Percentiles rank a stretch among this genome's conserved stretches.
phyloP scores from a whole-genome alignment of 2,888 invertebrate genomes.

The Aphidius colemani region DNA sequence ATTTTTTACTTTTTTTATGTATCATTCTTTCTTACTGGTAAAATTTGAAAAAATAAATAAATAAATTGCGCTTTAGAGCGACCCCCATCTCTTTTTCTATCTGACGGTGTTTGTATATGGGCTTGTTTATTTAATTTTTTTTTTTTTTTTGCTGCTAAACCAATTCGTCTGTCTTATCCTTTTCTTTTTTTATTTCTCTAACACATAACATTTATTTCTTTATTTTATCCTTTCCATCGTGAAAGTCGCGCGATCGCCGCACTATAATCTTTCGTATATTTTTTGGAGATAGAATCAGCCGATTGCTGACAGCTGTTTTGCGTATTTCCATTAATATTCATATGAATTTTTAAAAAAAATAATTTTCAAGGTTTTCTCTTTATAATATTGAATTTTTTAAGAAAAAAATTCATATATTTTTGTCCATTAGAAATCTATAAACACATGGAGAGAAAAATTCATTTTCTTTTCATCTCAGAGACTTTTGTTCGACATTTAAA shows the following conservation, averaged over 20 bases:
- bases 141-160: conserved; percentile 35
- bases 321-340: conserved; percentile 29
- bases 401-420: neutral
- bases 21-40: neutral
- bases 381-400: neutral
- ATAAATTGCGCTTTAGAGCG: neutral
- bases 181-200: conserved; percentile 22
- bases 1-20: too few relatives aligned
- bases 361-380: conserved; percentile 17
- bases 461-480: too few relatives aligned
- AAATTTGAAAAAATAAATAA: neutral
- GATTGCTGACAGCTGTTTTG: conserved; percentile 51
- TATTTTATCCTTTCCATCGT: conserved; percentile 20
- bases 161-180: conserved; percentile 22
- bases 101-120: conserved; percentile 32
- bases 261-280: conserved; percentile 34
- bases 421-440: conserved; percentile 2
- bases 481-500: too few relatives aligned
- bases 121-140: conserved; percentile 26
- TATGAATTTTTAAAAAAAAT: conserved; percentile 21
- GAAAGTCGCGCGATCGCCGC: conserved; percentile 33
- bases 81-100: conserved; percentile 34
- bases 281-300: conserved; percentile 42
- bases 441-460: too few relatives aligned
- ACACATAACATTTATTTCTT: conserved; percentile 26